phyloP scores from a whole-genome alignment of 1,140 invertebrate genomes.

The Contarinia nasturtii region DNA sequence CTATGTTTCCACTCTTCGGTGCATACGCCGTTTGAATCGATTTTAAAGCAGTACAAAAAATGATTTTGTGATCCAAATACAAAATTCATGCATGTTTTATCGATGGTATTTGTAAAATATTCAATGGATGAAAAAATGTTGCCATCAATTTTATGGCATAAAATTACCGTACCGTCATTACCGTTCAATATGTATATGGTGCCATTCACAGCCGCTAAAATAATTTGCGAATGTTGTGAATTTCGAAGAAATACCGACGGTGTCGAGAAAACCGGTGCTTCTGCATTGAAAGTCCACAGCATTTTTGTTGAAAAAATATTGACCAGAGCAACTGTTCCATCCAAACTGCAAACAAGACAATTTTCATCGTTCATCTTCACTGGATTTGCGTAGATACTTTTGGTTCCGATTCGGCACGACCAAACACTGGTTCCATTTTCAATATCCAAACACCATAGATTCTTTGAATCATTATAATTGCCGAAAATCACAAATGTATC shows the following conservation, averaged over 20 bases:
- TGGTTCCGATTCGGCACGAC: background rate
- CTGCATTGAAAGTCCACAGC: constrained; percentile 2
- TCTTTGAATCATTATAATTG: constrained; percentile 17
- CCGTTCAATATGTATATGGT: too few species aligned
- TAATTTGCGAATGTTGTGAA: too few species aligned
- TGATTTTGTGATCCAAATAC: constrained; percentile 20
- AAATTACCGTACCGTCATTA: too few species aligned
- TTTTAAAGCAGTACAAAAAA: constrained; percentile 13
- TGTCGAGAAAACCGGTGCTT: constrained; percentile 6
- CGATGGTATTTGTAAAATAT: background rate
- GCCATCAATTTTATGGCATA: too few species aligned
- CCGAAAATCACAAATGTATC: constrained; percentile 10
- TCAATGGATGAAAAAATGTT: too few species aligned
- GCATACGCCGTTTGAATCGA: background rate
- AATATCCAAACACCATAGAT: constrained; percentile 15
- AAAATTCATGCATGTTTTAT: background rate
- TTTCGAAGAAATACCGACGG: too few species aligned
- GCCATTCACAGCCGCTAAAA: too few species aligned
- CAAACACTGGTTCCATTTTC: background rate
- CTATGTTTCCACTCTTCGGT: background rate
- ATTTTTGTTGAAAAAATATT: background rate
- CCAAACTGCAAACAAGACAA: background rate
- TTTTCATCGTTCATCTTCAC: background rate
- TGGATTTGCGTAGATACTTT: background rate
- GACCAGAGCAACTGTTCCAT: too few species aligned